Evolutionary conservation across 2,888 invertebrate genomes (phyloP), one percentile per base, ranked within the genome.

Genomic region (Hermodice carunculata): DNA sequence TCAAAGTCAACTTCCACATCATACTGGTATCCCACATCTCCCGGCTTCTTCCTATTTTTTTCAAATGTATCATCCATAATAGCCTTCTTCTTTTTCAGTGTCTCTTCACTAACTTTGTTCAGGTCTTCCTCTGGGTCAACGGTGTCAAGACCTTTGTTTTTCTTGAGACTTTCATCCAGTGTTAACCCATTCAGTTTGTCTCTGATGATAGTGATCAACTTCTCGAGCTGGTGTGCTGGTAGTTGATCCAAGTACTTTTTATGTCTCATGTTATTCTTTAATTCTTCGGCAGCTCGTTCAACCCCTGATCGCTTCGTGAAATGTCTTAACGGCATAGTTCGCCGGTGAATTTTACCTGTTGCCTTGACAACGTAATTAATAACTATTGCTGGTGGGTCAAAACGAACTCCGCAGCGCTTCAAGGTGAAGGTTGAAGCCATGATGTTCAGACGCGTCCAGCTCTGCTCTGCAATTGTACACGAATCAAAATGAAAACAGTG

Each of bases 41-140:
- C 85, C 0, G 86, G 86, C 67, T 83, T 85, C 34, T 87, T 79
- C 24, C 78, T 73, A 70, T 87, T 85, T 66, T 85, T 86, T 61
- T 84, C 81, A 78, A 87, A 88, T 1, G 81, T 83, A 62, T 82
- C 74, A 28, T 87, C 86, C 88, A 88, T 88, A 0, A 87, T 74
- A n/a, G 85, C 80, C 74, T 89, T 89, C 66, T 88, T 88, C 14
- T 83, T 74, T 28, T 77, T 78, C 34, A 88, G 74, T 48, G 81
- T 82, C 28, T 83, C 84, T 32, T 84, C 84, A 60, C 85, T 83
- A 2, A 87, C 76, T 74, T 85, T 85, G 71, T 88, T 88, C 34
- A 88, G 71, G 70, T 88, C 87, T 74, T 88, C 87, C 3, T 88
- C 82, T 0, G 87, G 85, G 74, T 87, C 84, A 19, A 88, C 74